Percentiles rank a stretch among this genome's conserved stretches.
These are phyloP conservation scores for Pedionomus torquatus DNA, from an alignment of 2,113 vertebrate species.

Conservation along the genomic window DNA sequence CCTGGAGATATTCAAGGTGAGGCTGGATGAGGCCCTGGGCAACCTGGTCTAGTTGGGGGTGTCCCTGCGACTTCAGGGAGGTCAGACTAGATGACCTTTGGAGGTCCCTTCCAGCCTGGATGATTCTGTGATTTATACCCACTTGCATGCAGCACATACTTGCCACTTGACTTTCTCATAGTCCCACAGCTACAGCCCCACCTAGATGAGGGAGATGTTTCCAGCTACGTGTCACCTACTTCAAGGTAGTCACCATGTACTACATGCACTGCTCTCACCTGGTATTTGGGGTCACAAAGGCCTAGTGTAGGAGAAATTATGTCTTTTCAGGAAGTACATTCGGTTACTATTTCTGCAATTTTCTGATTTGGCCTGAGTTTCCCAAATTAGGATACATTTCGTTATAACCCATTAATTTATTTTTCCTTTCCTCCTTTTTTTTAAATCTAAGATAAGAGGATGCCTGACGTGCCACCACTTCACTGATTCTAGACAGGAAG, in stretches of 20 bases:
- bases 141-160: neutral
- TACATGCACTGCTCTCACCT: accelerated
- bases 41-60: too few relatives aligned
- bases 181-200: neutral
- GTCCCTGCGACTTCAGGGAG: too few relatives aligned
- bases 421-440: neutral
- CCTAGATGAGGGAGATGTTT: neutral
- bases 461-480: neutral
- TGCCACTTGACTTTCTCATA: neutral
- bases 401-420: neutral
- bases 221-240: neutral
- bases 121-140: too few relatives aligned
- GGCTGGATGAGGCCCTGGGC: too few relatives aligned
- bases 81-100: too few relatives aligned
- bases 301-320: neutral
- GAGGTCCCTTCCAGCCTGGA: too few relatives aligned
- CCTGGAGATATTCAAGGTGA: too few relatives aligned
- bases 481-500: neutral
- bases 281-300: neutral
- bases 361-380: neutral
- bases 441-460: neutral
- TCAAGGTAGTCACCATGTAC: neutral
- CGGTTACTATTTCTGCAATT: neutral
- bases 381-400: neutral
- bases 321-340: neutral